These are phyloP conservation scores for Elgaria multicarinata DNA, from an alignment of 2,113 vertebrate genomes.

Conservation along the genomic window DNA sequence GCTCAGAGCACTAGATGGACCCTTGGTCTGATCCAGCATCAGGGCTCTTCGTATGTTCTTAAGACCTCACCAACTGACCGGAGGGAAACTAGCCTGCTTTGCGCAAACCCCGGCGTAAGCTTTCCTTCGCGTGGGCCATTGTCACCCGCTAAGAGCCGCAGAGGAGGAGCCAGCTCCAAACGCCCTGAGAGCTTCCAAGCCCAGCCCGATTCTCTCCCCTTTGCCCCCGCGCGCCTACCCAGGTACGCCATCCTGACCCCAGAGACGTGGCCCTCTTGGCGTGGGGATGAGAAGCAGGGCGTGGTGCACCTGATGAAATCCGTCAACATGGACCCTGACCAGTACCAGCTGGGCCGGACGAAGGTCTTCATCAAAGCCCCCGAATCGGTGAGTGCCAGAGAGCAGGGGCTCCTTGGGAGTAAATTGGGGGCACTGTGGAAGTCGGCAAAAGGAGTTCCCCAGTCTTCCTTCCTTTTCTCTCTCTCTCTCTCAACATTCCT, in stretches of 20 bases:
- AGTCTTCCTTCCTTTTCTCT: neutral
- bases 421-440: fast-evolving
- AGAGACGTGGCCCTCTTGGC: conserved; percentile 83
- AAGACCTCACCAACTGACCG: neutral
- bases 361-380: conserved; percentile 89
- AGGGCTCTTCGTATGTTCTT: too few species aligned
- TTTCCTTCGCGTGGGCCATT: neutral
- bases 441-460: too few species aligned
- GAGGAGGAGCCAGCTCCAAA: neutral
- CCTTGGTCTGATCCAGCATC: too few species aligned
- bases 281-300: conserved; percentile 79
- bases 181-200: neutral
- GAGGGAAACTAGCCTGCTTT: neutral
- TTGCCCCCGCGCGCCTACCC: neutral
- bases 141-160: neutral
- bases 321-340: conserved; percentile 85
- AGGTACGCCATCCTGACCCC: conserved; percentile 87
- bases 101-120: neutral
- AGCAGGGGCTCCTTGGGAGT: fast-evolving
- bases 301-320: conserved; percentile 83
- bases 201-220: neutral
- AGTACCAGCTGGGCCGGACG: conserved; percentile 83
- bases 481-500: neutral
- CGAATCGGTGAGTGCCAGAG: conserved; percentile 76
- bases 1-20: too few species aligned